These are phyloP conservation scores for Leucoraja ocellata DNA, from an alignment of 2,797 vertebrate genomes.

Conservation along the genomic window DNA sequence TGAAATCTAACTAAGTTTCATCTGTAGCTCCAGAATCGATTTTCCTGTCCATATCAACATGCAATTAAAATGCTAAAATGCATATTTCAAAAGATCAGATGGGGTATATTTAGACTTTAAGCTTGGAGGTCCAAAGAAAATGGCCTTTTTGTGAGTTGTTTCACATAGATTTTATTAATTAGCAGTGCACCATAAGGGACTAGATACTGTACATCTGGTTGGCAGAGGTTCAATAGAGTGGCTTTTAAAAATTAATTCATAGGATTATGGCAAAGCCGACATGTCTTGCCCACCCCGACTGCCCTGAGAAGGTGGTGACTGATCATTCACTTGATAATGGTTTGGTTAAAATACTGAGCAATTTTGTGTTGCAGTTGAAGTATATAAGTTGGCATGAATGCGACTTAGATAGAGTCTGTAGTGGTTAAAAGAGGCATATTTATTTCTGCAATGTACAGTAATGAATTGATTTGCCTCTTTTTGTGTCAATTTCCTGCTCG, in stretches of 20 bases:
- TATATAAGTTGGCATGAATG: background rate
- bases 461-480: background rate
- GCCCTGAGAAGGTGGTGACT: background rate
- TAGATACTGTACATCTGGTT: background rate
- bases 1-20: background rate
- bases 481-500: background rate
- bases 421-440: background rate
- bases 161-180: background rate
- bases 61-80: constrained; percentile 8
- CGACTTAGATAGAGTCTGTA: background rate
- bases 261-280: background rate
- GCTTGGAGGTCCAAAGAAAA: background rate
- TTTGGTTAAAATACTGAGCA: background rate
- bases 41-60: background rate
- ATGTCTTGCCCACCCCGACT: background rate
- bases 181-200: background rate
- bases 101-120: background rate
- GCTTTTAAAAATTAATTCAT: background rate
- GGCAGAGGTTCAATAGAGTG: background rate
- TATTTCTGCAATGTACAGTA: background rate
- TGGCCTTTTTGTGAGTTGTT: background rate
- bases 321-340: background rate
- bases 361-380: background rate
- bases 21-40: background rate
- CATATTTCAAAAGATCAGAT: background rate